Base-by-base conservation (phyloP, 2,888 invertebrate species). In the Xylota sylvarum region DNA sequence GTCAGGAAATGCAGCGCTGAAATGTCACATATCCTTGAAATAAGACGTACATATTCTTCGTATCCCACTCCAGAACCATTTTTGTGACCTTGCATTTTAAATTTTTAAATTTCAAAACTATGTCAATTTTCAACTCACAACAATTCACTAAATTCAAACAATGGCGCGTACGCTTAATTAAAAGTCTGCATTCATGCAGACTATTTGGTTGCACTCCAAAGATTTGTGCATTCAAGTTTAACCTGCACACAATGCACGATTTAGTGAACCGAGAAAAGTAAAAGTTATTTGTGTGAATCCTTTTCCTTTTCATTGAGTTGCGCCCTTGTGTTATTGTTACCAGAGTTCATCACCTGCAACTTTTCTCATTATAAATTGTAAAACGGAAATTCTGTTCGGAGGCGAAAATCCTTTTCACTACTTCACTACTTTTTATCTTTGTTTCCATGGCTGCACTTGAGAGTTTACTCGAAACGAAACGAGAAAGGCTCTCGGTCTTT, bases 281-380 rank as follows among this genome's bases (percentile, higher is more conserved):
- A 43, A 43, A 14, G n/a, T 43, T 43, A 5, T 43, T 14, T 5
- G 43, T 12, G 43, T 43, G 43, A 43, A 43, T 43, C 43, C 43
- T 43, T 43, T 43, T 5, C 6, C 43, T 43, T 43, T 43, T 6
- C 14, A 43, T 43, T 43, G 12, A 14, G 5, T 6, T 9, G 14
- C 43, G 5, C 14, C 14, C 43, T 43, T 14, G 6, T 43, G 14
- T 43, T 14, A 43, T 43, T 43, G 43, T 43, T 12, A 6, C 43
- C 43, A 14, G 14, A 43, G 43, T 43, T 43, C 14, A 43, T 23
- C 43, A 14, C 35, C 46, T 60, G 32, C 48, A 72, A 72, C 72
- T 72, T 72, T 72, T 72, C 72, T 60, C 72, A 72, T 72, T 72
- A 72, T 72, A 60, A 60, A 60, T 60, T 72, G 14, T 6, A 6